Evolutionary conservation across 2,797 vertebrate species (phyloP).

Genomic region (Anableps anableps): DNA sequence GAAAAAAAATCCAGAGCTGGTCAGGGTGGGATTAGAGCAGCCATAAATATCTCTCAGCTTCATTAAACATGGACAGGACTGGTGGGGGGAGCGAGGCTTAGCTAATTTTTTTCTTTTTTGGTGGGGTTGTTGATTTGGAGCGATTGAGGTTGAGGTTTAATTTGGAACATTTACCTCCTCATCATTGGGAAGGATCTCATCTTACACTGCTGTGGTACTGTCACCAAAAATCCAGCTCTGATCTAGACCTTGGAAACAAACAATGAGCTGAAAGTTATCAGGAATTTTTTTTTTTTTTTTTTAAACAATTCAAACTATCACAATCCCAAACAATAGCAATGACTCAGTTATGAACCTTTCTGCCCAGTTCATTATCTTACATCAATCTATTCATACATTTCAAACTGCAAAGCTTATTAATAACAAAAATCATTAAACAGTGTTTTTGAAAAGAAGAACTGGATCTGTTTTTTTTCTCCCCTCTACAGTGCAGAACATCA

Average conservation of each 20-base stretch:
- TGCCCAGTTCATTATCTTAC: neutral
- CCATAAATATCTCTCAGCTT: conserved; percentile 82
- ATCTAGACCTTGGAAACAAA: conserved; percentile 73
- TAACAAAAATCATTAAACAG: no score
- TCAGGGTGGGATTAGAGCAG: conserved; percentile 78
- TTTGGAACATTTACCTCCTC: conserved; percentile 72
- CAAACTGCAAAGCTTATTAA: neutral
- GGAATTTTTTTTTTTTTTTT: conserved; percentile 72
- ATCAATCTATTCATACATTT: neutral
- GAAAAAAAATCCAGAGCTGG: conserved; percentile 76
- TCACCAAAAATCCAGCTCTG: conserved; percentile 62
- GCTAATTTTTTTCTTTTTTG: conserved; percentile 38
- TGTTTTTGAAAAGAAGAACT: no score
- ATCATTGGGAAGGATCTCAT: conserved; percentile 70
- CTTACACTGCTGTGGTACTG: conserved; percentile 40
- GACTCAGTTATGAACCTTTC: neutral
- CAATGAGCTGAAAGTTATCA: conserved; percentile 70
- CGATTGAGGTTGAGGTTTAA: conserved; percentile 69
- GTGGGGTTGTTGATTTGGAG: conserved; percentile 39
- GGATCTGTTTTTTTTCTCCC: neutral
- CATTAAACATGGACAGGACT: conserved; percentile 71
- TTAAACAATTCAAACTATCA: conserved; percentile 54
- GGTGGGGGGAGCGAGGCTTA: conserved; percentile 41
- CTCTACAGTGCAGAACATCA: neutral
- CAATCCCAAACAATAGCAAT: conserved; percentile 29